Evolutionary conservation across 2,888 invertebrate species (phyloP).

Genomic region (Conomelus anceps): DNA sequence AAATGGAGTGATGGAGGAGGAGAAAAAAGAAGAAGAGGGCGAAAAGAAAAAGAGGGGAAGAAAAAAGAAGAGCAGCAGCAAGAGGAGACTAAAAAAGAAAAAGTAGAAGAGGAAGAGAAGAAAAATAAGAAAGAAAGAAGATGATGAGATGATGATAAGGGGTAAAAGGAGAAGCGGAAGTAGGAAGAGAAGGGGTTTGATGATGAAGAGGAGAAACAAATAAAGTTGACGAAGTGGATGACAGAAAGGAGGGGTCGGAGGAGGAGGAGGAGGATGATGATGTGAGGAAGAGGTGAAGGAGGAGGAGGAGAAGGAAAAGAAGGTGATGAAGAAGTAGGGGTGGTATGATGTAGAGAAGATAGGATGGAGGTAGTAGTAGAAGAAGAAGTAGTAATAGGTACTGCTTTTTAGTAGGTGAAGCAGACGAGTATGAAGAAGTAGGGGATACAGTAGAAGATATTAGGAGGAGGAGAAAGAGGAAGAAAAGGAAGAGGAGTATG

Average conservation of each 20-base stretch:
- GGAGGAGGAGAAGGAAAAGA: not conserved
- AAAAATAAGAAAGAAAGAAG: not conserved
- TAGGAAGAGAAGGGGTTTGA: no score
- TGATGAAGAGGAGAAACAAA: no score
- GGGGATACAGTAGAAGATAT: not conserved
- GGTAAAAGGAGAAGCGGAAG: not conserved
- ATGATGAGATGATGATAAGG: not conserved
- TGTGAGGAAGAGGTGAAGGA: no score
- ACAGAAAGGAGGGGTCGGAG: no score
- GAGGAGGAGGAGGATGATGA: no score
- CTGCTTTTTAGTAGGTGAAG: not conserved
- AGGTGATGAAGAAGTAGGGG: not conserved
- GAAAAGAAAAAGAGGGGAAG: not conserved
- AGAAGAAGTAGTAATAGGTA: not conserved
- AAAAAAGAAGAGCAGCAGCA: not conserved
- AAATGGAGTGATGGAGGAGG: not conserved
- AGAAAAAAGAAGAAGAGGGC: not conserved
- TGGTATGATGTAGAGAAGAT: not conserved
- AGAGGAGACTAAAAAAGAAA: not conserved
- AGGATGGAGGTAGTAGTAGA: no score
- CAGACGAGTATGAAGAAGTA: not conserved
- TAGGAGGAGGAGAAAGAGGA: not conserved
- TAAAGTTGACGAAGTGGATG: no score
- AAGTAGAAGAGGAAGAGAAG: not conserved
- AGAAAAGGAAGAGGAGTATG: not conserved